phyloP scores from a whole-genome alignment of 2,113 vertebrate species.

The Lampris incognitus region DNA sequence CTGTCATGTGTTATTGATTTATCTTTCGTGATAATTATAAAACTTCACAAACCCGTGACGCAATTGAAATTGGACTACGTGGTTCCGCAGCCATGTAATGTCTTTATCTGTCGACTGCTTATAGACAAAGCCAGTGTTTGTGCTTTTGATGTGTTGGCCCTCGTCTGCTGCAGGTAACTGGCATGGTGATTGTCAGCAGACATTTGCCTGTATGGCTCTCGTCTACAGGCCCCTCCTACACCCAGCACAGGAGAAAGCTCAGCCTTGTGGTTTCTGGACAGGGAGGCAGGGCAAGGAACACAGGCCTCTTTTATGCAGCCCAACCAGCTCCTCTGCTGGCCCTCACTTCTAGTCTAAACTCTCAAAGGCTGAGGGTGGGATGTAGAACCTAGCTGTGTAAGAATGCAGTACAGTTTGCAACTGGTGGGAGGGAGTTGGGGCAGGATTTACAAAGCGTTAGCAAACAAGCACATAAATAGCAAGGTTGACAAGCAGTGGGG shows the following conservation, averaged over 20 bases:
- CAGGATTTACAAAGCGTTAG: conserved; percentile 62
- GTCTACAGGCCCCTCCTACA: conserved; percentile 65
- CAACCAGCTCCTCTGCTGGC: conserved; percentile 61
- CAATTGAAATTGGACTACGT: neutral
- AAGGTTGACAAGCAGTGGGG: conserved; percentile 59
- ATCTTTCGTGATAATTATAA: neutral
- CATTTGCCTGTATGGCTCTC: conserved; percentile 62
- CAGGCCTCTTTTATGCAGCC: conserved; percentile 78
- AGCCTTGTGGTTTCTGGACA: conserved; percentile 78
- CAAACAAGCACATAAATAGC: conserved; percentile 79
- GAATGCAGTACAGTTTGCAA: conserved; percentile 44
- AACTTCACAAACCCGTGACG: neutral
- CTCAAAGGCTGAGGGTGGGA: conserved; percentile 31
- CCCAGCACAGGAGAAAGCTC: conserved; percentile 71
- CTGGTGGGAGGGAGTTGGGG: conserved; percentile 48
- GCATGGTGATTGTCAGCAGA: conserved; percentile 55
- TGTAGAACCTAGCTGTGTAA: conserved; percentile 57
- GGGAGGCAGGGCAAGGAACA: conserved; percentile 76
- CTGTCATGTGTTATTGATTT: neutral
- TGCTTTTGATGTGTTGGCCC: conserved; percentile 54
- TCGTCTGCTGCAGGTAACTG: conserved; percentile 59
- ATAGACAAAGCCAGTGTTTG: conserved; percentile 15
- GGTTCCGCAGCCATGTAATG: conserved; percentile 16
- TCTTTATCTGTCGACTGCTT: conserved; percentile 15
- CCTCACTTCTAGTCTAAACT: conserved; percentile 56